Evolutionary conservation across 1,140 invertebrate genomes (phyloP), one percentile per base, ranked within the genome.

Genomic region (Drosophila repleta): DNA sequence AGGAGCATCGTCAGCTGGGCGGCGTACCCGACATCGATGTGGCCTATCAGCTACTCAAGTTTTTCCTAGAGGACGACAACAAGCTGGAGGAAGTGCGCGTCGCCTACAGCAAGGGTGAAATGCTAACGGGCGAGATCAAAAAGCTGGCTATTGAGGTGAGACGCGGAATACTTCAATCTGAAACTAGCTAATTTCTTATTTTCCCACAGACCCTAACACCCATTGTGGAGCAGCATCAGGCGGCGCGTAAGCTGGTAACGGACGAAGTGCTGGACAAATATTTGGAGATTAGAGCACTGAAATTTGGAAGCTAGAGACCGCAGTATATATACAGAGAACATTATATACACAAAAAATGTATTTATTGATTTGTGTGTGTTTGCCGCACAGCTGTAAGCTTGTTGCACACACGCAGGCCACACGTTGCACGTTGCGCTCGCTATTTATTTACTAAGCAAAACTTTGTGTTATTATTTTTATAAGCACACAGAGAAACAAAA

Each of bases 21-120:
- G 99, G 99, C 3, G 96, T 99, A 92, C 99, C 98, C 91, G 96
- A 97, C 76, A 94, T 99, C 3, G 99, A 99, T 93, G 96, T 98
- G 56, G 96, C 98, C 0, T 99, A 95, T 93, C 98, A 99, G 92
- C 99, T 99, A 93, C 93, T 99, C 1, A 95, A 93, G 46, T 99
- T 99, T 92, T 99, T 99, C 93, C 88, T 99, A 48, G 98, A 99
- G 71, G 97, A 99, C 93, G 98, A 99, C 92, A 95, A 96, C 0
- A 94, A 94, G 91, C 92, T 99, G 61, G 96, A 96, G 81, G 91
- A 98, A 92, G 96, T 99, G 73, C 93, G 94, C 91, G 92, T 94
- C 91, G 96, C 96, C 53, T 99, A 99, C 90, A 94, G 96, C 35
- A 97, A 95, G 81, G 99, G 99, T 26, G 94, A 96, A 88, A 93